Percentiles rank a stretch among this genome's conserved stretches.
Evolutionary conservation across 1,140 invertebrate genomes (phyloP).

Genomic region (Dryas iulia): DNA sequence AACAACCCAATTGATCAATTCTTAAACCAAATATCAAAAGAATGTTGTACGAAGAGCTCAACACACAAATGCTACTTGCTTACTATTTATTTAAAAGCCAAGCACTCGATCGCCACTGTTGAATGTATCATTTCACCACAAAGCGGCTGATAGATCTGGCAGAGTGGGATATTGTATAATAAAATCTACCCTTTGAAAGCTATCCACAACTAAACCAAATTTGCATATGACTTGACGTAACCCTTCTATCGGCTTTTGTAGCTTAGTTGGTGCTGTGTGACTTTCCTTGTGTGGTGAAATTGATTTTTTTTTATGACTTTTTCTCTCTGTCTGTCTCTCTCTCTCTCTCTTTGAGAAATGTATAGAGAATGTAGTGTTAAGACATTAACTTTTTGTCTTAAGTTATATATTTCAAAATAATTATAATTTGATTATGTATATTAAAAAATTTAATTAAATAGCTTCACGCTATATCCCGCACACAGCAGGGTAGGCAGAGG

Average conservation of each 20-base stretch:
- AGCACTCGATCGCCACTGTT: conserved; percentile 11
- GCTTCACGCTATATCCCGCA: too few species aligned
- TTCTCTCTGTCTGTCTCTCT: too few species aligned
- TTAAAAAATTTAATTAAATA: too few species aligned
- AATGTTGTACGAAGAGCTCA: neutral
- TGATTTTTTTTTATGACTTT: too few species aligned
- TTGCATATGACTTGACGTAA: conserved; percentile 28
- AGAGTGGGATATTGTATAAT: conserved; percentile 24
- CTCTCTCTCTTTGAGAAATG: too few species aligned
- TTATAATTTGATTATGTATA: too few species aligned
- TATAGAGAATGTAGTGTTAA: too few species aligned
- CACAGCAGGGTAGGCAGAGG: too few species aligned
- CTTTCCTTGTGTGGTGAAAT: neutral
- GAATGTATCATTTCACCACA: conserved; percentile 23
- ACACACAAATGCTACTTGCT: neutral
- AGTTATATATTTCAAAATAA: too few species aligned
- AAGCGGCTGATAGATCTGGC: conserved; percentile 19
- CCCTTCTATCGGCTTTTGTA: conserved; percentile 13
- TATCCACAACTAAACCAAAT: conserved; percentile 25
- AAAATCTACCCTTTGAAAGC: conserved; percentile 28
- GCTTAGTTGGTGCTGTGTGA: neutral
- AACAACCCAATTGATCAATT: neutral
- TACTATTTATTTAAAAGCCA: conserved; percentile 5
- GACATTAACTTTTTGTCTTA: too few species aligned
- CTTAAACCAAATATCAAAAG: neutral